These are phyloP conservation scores for Hetaerina americana DNA, from an alignment of 1,140 invertebrate genomes.

Conservation along the genomic window DNA sequence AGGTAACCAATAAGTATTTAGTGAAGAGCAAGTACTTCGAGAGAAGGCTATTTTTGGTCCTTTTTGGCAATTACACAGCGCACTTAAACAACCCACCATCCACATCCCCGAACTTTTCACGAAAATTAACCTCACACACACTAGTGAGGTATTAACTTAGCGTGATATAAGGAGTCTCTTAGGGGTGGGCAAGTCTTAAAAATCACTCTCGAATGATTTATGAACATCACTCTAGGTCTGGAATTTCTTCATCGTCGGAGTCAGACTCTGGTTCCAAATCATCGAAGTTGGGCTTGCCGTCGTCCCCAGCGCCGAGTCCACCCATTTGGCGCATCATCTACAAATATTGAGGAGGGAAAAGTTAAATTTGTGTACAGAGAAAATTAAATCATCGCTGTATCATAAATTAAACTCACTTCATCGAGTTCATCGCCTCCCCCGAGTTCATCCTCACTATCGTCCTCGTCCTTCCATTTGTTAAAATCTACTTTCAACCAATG, in stretches of 20 bases:
- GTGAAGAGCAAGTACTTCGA: neutral
- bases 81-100: neutral
- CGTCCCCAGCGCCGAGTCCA: conserved; percentile 29
- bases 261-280: conserved; percentile 35
- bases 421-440: conserved; percentile 36
- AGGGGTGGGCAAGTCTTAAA: neutral
- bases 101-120: neutral
- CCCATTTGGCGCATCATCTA: conserved; percentile 46
- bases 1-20: neutral
- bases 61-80: neutral
- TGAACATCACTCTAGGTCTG: conserved; percentile 33
- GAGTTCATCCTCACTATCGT: conserved; percentile 56
- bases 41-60: neutral
- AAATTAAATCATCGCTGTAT: conserved; percentile 2
- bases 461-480: conserved; percentile 93
- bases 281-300: conserved; percentile 33
- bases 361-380: conserved; percentile 6
- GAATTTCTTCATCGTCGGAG: conserved; percentile 43
- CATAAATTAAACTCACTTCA: conserved; percentile 33
- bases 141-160: neutral
- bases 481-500: conserved; percentile 97
- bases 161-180: neutral
- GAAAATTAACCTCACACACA: neutral
- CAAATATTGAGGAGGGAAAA: neutral
- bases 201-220: neutral